Conservation (phyloP, 2,113 vertebrate genomes). For the Acrocephalus kingi region DNA sequence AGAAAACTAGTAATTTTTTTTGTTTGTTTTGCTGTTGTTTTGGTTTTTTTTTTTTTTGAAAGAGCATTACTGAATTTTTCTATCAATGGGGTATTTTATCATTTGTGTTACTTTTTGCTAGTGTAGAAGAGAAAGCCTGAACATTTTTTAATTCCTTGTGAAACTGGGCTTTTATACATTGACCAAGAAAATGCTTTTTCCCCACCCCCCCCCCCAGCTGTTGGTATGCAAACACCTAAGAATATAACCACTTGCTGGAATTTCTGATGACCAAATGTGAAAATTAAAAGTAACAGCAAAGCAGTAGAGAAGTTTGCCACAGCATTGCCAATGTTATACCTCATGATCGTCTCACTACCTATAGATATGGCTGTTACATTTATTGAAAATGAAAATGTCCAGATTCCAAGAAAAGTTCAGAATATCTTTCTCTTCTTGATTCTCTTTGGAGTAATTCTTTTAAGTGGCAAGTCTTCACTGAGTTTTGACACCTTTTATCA, state of each 20-base stretch:
- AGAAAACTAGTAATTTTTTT: background rate
- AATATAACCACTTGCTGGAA: background rate
- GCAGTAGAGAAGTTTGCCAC: background rate
- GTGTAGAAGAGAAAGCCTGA: background rate
- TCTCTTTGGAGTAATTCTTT: background rate
- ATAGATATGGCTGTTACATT: background rate
- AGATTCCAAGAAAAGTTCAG: background rate
- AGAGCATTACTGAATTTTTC: background rate
- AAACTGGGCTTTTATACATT: background rate
- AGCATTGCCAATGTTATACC: background rate
- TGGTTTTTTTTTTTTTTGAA: background rate
- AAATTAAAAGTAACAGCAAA: background rate
- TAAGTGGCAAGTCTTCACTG: background rate
- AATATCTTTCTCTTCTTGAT: background rate
- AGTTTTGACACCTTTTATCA: background rate
- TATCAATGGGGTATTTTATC: background rate
- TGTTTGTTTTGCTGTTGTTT: no score
- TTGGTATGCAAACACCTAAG: background rate
- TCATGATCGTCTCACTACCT: background rate
- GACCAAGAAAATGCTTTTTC: fast-evolving
- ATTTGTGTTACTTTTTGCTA: background rate
- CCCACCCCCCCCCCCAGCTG: background rate
- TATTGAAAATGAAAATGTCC: background rate
- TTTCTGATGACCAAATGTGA: background rate
- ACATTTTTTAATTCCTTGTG: background rate